A percentile compares a stretch with the other conserved stretches of the same genome.
phyloP scores from a whole-genome alignment of 2,888 invertebrate species.

The Pyrgus malvae region DNA sequence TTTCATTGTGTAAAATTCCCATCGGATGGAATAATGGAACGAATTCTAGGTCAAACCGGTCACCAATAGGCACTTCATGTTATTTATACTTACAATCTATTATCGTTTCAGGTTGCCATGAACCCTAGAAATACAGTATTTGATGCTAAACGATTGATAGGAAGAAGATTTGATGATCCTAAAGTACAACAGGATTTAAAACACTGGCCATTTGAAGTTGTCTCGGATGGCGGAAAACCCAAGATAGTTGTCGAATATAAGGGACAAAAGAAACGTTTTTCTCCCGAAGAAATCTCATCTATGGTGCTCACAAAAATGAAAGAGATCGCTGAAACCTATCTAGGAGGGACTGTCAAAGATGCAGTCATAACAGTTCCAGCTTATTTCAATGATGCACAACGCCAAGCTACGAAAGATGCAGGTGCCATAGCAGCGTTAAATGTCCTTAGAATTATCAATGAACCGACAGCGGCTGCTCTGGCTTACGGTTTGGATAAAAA shows the following conservation, averaged over 20 bases:
- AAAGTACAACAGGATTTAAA: conserved; percentile 91
- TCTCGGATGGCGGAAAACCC: conserved; percentile 86
- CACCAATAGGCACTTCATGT: background rate
- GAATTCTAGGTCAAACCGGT: background rate
- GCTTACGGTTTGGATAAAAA: conserved; percentile 92
- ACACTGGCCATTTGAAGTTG: conserved; percentile 91
- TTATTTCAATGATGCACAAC: conserved; percentile 91
- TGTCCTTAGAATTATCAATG: conserved; percentile 94
- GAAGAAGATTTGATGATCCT: conserved; percentile 89
- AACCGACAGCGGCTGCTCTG: conserved; percentile 93
- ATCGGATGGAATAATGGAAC: background rate
- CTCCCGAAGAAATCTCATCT: conserved; percentile 92
- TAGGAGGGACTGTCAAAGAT: conserved; percentile 87
- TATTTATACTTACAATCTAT: background rate
- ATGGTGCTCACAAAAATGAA: conserved; percentile 94
- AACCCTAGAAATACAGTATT: conserved; percentile 92
- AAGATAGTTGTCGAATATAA: conserved; percentile 89
- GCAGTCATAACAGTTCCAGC: conserved; percentile 93
- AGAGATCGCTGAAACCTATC: conserved; percentile 88
- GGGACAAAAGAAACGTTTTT: conserved; percentile 88
- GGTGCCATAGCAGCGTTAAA: conserved; percentile 92
- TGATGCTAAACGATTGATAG: conserved; percentile 92
- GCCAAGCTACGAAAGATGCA: conserved; percentile 95
- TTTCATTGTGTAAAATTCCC: no score
- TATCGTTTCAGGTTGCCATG: conserved; percentile 84